Conservation (phyloP, 1,140 invertebrate genomes). For the Tetramorium parvispinum region DNA sequence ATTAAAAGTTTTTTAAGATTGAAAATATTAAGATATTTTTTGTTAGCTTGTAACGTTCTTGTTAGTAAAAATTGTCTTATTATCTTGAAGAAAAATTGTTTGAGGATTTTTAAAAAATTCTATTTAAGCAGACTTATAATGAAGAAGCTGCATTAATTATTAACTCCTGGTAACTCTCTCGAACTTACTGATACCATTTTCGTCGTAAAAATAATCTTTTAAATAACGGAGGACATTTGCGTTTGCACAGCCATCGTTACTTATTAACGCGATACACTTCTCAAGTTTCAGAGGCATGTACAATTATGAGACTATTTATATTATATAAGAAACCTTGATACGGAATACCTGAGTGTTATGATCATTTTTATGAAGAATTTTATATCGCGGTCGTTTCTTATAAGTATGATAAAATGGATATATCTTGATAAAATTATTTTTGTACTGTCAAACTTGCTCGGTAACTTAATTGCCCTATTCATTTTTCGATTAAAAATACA, state of each 20-base stretch:
- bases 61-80: neutral
- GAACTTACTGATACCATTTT: neutral
- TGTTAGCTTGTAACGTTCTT: neutral
- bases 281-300: neutral
- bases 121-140: neutral
- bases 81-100: neutral
- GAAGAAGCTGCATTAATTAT: neutral
- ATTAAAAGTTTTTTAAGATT: neutral
- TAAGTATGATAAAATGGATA: neutral
- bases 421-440: neutral
- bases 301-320: conserved; percentile 30
- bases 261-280: conserved; percentile 24
- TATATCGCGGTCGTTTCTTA: neutral
- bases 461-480: neutral
- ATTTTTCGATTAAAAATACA: neutral
- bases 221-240: conserved; percentile 22
- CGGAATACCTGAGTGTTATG: neutral
- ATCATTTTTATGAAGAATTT: neutral
- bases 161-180: neutral
- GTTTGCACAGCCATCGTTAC: conserved; percentile 16
- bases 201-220: conserved; percentile 45
- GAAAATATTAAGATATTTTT: neutral
- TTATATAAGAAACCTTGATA: conserved; percentile 6
- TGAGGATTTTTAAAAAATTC: conserved; percentile 6
- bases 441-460: neutral